Percentiles rank a stretch among this genome's conserved stretches.
Conservation (phyloP, 2,888 invertebrate genomes). For the Dicycla oo region DNA sequence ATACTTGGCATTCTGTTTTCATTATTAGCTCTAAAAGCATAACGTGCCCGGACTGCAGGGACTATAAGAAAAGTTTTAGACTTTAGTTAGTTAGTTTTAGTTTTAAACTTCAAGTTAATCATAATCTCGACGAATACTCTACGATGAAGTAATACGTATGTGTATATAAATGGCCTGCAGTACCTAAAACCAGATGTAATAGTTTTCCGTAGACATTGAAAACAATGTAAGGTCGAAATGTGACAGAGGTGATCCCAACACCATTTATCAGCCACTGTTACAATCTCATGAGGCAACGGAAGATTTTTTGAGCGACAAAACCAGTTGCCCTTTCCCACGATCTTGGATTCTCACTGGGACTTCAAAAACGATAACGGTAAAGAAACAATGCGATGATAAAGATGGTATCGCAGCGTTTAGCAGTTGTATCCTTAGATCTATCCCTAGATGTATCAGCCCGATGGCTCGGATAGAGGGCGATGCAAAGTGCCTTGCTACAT, state of each 20-base stretch:
- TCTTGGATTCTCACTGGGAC: not conserved
- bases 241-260: not conserved
- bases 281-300: slow-evolving; percentile 11
- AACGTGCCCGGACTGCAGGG: not conserved
- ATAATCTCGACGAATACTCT: slow-evolving; percentile 4
- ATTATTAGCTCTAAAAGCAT: slow-evolving; percentile 7
- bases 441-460: slow-evolving; percentile 49
- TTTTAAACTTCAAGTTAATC: slow-evolving; percentile 12
- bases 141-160: not conserved
- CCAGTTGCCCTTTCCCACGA: slow-evolving; percentile 34
- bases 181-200: slow-evolving; percentile 2
- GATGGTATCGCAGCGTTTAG: slow-evolving; percentile 36
- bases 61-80: slow-evolving; percentile 15
- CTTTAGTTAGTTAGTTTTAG: too few relatives aligned
- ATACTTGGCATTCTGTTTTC: not conserved
- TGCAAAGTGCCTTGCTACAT: slow-evolving; percentile 49
- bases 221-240: slow-evolving; percentile 16
- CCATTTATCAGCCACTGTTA: slow-evolving; percentile 1
- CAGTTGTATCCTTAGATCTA: slow-evolving; percentile 47
- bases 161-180: not conserved
- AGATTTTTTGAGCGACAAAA: slow-evolving; percentile 24
- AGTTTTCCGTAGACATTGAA: not conserved
- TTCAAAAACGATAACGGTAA: slow-evolving; percentile 30
- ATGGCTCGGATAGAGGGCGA: slow-evolving; percentile 51
- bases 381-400: slow-evolving; percentile 49